phyloP scores from a whole-genome alignment of 1,140 invertebrate species.

The Pseudomyrmex concolor region DNA sequence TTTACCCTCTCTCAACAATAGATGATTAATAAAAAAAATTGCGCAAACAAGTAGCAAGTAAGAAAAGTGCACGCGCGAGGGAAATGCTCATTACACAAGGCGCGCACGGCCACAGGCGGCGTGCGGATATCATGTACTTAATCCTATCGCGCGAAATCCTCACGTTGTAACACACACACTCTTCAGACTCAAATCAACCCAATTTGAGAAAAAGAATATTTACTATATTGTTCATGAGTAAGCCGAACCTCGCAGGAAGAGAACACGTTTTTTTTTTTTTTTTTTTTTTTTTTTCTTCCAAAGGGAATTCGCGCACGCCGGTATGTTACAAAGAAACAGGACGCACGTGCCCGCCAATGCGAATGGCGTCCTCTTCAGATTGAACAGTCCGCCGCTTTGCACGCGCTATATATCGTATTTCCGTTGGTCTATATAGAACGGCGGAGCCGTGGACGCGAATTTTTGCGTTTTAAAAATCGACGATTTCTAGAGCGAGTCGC shows the following conservation, averaged over 20 bases:
- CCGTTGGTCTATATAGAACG: constrained; percentile 14
- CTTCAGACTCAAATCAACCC: background rate
- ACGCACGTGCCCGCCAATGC: constrained; percentile 82
- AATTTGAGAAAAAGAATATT: constrained; percentile 63
- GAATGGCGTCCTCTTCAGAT: constrained; percentile 78
- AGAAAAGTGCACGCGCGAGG: no score
- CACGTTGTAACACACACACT: no score
- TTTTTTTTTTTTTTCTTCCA: no score
- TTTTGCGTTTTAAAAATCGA: background rate
- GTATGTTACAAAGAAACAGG: constrained; percentile 28
- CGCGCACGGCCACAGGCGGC: no score
- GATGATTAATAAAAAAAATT: no score
- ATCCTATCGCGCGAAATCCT: no score
- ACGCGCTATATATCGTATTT: constrained; percentile 40
- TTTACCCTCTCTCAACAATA: no score
- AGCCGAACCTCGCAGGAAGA: no score
- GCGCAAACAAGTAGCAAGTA: no score
- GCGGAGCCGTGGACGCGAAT: background rate
- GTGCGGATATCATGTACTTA: no score
- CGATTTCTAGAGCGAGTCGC: background rate
- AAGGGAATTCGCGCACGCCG: background rate
- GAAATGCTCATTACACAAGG: no score
- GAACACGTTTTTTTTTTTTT: no score
- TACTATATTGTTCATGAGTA: constrained; percentile 64
- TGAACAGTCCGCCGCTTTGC: constrained; percentile 59